These are phyloP conservation scores for Galeopterus variegatus DNA, from an alignment of 2,113 vertebrate species.

Conservation along the genomic window DNA sequence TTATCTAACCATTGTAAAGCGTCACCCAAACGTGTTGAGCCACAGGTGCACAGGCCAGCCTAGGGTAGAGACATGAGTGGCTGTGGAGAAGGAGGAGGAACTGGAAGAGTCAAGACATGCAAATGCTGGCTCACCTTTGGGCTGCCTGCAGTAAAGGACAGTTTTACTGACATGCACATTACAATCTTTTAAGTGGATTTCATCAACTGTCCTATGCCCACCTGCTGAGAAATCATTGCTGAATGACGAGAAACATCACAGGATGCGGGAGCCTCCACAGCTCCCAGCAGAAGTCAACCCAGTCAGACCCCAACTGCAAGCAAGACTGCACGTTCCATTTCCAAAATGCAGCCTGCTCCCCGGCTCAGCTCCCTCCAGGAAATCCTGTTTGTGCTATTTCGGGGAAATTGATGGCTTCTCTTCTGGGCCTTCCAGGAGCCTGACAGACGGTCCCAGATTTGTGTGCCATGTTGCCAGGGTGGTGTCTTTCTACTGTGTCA, in stretches of 20 bases:
- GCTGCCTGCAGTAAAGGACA: neutral
- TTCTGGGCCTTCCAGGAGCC: conserved; percentile 36
- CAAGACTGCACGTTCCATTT: neutral
- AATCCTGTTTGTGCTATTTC: conserved; percentile 73
- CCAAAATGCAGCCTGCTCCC: neutral
- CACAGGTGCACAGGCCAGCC: neutral
- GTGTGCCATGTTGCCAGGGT: neutral
- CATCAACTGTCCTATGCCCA: accelerated
- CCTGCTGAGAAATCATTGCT: neutral
- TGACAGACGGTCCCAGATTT: conserved; percentile 64
- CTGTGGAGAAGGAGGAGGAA: no score
- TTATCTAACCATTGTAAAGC: accelerated
- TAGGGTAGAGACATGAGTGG: accelerated
- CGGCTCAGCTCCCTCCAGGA: conserved; percentile 22
- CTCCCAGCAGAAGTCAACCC: neutral
- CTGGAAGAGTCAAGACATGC: no score
- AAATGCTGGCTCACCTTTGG: neutral
- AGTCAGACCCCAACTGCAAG: neutral
- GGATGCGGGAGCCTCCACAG: accelerated
- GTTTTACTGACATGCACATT: accelerated
- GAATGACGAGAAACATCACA: accelerated
- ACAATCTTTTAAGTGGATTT: accelerated
- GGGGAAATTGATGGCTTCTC: conserved; percentile 40
- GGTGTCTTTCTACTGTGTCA: neutral
- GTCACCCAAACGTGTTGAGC: accelerated